These are phyloP conservation scores for Gnatocerus cornutus DNA, from an alignment of 2,888 invertebrate species.

Conservation along the genomic window DNA sequence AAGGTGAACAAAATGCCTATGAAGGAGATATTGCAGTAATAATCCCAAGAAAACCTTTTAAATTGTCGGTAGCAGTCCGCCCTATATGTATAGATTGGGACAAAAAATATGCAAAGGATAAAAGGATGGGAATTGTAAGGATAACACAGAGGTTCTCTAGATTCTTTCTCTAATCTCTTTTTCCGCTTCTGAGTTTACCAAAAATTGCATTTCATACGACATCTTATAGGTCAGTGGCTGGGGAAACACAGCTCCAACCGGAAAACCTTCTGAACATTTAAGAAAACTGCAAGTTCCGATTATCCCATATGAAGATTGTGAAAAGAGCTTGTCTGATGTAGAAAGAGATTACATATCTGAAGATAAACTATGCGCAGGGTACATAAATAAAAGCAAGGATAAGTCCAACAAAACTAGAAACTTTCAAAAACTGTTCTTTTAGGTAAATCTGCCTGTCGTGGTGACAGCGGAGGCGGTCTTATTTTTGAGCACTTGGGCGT, in stretches of 20 bases:
- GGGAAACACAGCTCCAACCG: neutral
- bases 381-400: conserved; percentile 3
- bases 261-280: neutral
- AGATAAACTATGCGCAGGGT: conserved; percentile 9
- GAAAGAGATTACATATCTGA: neutral
- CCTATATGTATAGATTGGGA: conserved; percentile 7
- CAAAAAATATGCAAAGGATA: neutral
- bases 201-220: no score
- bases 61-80: neutral
- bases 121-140: neutral
- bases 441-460: neutral
- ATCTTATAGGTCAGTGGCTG: conserved; percentile 1
- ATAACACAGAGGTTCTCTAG: no score
- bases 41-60: neutral
- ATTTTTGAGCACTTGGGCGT: neutral
- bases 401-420: neutral
- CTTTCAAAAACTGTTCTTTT: neutral
- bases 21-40: conserved; percentile 1
- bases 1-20: neutral
- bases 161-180: no score
- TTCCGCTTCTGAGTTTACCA: no score
- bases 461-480: neutral
- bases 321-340: neutral
- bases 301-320: neutral
- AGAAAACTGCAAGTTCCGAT: neutral